Evolutionary conservation across 2,888 invertebrate genomes (phyloP).

Genomic region (Hydrotaea diabolus): DNA sequence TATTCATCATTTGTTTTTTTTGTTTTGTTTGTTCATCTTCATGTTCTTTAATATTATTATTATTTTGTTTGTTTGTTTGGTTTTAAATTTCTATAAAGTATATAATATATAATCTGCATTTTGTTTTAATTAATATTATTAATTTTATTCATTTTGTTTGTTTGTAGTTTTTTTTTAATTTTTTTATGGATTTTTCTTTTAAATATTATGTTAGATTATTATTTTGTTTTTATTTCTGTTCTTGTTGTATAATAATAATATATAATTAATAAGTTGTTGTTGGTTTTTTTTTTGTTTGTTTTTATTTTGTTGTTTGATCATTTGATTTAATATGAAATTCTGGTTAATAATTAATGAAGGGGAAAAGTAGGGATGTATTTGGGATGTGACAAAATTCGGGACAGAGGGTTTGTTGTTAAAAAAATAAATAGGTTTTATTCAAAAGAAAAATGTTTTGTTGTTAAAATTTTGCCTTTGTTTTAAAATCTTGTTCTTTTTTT

Average conservation of each 20-base stretch:
- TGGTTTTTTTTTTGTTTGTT: slow-evolving; percentile 12
- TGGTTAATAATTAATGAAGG: not conserved
- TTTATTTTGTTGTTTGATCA: slow-evolving; percentile 35
- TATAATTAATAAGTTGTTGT: slow-evolving; percentile 61
- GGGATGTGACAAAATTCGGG: not conserved
- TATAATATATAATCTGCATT: slow-evolving; percentile 72
- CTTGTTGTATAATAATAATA: slow-evolving; percentile 61
- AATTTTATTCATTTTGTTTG: slow-evolving; percentile 33
- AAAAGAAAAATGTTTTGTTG: not conserved
- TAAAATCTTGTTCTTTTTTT: no score
- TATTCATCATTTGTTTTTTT: slow-evolving; percentile 64
- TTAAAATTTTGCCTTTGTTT: not conserved
- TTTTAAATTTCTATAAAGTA: slow-evolving; percentile 72
- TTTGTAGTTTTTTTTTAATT: slow-evolving; percentile 47
- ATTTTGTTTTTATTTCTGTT: not conserved
- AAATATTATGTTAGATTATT: slow-evolving; percentile 16
- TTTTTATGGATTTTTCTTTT: slow-evolving; percentile 31
- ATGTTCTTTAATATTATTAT: slow-evolving; percentile 57
- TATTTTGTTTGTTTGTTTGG: slow-evolving; percentile 62
- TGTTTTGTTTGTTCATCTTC: slow-evolving; percentile 58
- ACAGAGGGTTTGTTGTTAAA: slow-evolving; percentile 1
- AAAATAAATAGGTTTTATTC: not conserved
- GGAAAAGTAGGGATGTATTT: not conserved
- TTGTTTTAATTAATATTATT: slow-evolving; percentile 66
- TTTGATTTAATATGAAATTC: slow-evolving; percentile 7